These are phyloP conservation scores for Lampropteryx suffumata DNA, from an alignment of 2,888 invertebrate genomes.

Conservation along the genomic window DNA sequence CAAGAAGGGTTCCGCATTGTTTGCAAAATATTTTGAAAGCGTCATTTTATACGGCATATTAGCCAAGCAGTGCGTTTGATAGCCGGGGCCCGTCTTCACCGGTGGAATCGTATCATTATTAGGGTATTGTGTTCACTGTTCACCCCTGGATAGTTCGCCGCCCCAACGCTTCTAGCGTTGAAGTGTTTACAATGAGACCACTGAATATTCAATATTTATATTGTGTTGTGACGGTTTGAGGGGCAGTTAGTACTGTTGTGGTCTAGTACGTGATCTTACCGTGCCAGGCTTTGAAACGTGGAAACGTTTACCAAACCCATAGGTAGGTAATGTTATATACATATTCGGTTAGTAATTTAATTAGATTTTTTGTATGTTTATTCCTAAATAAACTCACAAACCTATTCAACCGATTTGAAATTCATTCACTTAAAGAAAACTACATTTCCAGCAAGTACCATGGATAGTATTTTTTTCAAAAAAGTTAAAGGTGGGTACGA, in stretches of 20 bases:
- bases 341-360: no score
- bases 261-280: no score
- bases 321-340: no score
- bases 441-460: no score
- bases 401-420: no score
- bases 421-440: no score
- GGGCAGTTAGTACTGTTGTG: background rate
- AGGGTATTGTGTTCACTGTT: slow-evolving; percentile 53
- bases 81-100: slow-evolving; percentile 71
- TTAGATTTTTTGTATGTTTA: no score
- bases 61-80: slow-evolving; percentile 74
- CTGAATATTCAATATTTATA: slow-evolving; percentile 40
- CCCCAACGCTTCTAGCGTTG: slow-evolving; percentile 39
- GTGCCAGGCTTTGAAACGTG: no score
- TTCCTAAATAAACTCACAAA: no score
- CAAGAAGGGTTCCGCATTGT: slow-evolving; percentile 73
- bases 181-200: slow-evolving; percentile 49
- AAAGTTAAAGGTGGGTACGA: no score
- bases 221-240: slow-evolving; percentile 13
- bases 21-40: slow-evolving; percentile 83
- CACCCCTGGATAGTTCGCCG: slow-evolving; percentile 41
- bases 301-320: no score
- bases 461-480: no score
- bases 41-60: slow-evolving; percentile 80
- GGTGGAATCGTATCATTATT: slow-evolving; percentile 74